Evolutionary conservation across 2,888 invertebrate genomes (phyloP).

Genomic region (Orthosia gothica): DNA sequence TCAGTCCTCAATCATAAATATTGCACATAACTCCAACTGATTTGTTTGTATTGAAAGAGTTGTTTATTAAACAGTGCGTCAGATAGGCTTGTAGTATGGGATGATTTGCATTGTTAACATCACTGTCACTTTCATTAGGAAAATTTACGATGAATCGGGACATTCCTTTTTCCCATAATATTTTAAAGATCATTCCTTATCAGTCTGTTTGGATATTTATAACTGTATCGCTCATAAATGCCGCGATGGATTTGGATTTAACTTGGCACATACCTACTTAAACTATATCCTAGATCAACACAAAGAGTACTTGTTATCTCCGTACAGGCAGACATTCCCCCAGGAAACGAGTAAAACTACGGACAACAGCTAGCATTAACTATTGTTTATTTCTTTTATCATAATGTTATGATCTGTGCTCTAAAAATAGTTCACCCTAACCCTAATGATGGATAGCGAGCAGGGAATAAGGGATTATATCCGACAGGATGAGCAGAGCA

Average conservation of each 20-base stretch:
- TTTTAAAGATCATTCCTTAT: background rate
- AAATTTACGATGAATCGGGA: background rate
- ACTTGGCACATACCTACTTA: background rate
- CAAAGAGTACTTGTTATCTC: background rate
- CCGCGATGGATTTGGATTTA: background rate
- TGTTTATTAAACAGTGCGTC: conserved; percentile 31
- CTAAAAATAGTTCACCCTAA: conserved; percentile 42
- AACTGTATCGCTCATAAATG: background rate
- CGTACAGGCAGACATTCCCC: accelerated
- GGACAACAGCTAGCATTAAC: conserved; percentile 1
- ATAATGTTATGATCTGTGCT: conserved; percentile 45
- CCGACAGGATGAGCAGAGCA: conserved; percentile 23
- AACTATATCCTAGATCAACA: background rate
- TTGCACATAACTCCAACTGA: conserved; percentile 28
- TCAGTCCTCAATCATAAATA: conserved; percentile 37
- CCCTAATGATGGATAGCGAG: conserved; percentile 26
- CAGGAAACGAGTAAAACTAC: background rate
- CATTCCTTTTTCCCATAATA: background rate
- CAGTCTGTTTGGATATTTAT: background rate
- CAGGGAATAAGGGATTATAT: conserved; percentile 23
- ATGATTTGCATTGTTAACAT: conserved; percentile 33
- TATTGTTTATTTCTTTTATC: conserved; percentile 47
- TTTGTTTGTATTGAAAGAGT: conserved; percentile 30
- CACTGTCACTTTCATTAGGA: conserved; percentile 13
- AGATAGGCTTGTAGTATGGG: conserved; percentile 17